A percentile compares a stretch with the other conserved stretches of the same genome.
These are phyloP conservation scores for Ceyx melanurus DNA, from an alignment of 2,113 vertebrate genomes.

Conservation along the genomic window DNA sequence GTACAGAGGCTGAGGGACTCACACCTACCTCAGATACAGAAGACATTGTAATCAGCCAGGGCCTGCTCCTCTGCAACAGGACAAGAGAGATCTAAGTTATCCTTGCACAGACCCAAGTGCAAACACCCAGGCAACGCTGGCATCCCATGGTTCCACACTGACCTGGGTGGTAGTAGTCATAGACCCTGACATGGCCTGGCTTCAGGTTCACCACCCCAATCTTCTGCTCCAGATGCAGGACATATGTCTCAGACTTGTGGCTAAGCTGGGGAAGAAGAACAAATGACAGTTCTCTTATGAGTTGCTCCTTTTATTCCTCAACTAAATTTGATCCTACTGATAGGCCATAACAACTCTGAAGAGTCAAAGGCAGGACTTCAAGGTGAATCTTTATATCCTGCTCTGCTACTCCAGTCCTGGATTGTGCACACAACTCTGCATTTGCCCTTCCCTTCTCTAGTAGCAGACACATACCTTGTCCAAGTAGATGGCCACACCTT, in stretches of 20 bases:
- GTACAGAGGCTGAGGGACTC: not conserved
- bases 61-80: slow-evolving; percentile 69
- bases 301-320: not conserved
- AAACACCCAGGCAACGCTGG: not conserved
- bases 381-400: not conserved
- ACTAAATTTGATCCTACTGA: not conserved
- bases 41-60: slow-evolving; percentile 58
- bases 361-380: not conserved
- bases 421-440: not conserved
- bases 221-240: slow-evolving; percentile 72
- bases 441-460: not conserved
- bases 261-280: slow-evolving; percentile 29
- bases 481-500: slow-evolving; percentile 57
- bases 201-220: slow-evolving; percentile 79
- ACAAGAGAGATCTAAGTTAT: not conserved
- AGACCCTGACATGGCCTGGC: slow-evolving; percentile 83
- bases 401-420: not conserved
- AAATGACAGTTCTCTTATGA: not conserved
- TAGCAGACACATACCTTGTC: slow-evolving; percentile 50
- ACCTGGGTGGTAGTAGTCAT: slow-evolving; percentile 88
- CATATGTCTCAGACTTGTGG: slow-evolving; percentile 54
- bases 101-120: not conserved
- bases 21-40: slow-evolving; percentile 61
- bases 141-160: not conserved
- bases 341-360: not conserved